A percentile compares a stretch with the other conserved stretches of the same genome.
Conservation (phyloP, 2,113 vertebrate species). For the Syrrhaptes paradoxus region DNA sequence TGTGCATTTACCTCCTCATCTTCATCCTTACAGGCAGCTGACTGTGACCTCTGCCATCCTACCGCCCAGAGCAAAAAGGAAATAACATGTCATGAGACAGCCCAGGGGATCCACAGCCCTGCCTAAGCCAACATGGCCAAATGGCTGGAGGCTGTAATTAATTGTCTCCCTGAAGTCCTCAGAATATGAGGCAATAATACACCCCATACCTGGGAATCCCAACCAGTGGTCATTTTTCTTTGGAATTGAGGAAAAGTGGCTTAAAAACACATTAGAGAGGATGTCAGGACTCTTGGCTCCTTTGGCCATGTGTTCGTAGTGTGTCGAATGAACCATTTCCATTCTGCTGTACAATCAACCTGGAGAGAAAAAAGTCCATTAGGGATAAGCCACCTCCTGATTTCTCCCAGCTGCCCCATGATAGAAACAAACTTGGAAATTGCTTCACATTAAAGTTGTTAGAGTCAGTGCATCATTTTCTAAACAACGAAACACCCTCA, state of each 20-base stretch:
- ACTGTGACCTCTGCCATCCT: accelerated
- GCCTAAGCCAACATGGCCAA: accelerated
- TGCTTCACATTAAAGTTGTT: background rate
- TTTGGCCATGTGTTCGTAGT: accelerated
- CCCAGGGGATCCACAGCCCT: background rate
- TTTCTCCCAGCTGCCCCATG: background rate
- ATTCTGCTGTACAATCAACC: background rate
- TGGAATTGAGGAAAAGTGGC: background rate
- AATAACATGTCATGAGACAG: background rate
- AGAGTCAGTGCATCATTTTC: background rate
- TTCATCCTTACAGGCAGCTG: background rate
- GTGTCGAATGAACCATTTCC: background rate
- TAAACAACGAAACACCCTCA: background rate
- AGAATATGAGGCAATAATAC: background rate
- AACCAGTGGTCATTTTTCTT: background rate
- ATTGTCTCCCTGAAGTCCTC: background rate
- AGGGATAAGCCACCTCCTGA: background rate
- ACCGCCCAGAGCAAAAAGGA: background rate
- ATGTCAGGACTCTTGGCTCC: background rate
- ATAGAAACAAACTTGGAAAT: background rate
- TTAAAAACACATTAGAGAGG: background rate
- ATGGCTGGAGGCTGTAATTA: background rate
- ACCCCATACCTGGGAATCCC: background rate
- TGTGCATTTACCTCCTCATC: background rate
- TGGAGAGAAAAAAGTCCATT: background rate